Base-by-base conservation (phyloP, 1,140 invertebrate species). In the Colletes latitarsis region DNA sequence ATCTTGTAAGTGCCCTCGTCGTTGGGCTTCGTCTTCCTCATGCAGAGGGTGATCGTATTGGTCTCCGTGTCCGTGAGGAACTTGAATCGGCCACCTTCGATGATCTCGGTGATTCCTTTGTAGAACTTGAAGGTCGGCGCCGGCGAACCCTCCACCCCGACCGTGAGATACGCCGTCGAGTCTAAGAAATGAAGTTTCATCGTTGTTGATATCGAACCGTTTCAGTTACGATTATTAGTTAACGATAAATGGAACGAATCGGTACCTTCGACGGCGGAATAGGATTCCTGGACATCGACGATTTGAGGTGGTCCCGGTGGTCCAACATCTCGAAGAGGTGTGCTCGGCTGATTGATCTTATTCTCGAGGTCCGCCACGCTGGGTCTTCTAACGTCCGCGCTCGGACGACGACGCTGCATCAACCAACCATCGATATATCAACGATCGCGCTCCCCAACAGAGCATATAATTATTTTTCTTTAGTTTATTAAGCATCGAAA, bases 1-100 rank as follows among this genome's bases (percentile, higher is more conserved):
- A 99, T 95, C 91, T 97, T 98, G 94, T 99, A 99, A 92, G 97
- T 97, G 52, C 98, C 98, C 94, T 99, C 99, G 96, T 99, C 99
- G 89, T 98, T 98, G 15, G 98, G 96, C 92, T 99, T 98, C 82
- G 98, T 96, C 95, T 99, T 99, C 88, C 98, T 96, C 94, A 99
- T 99, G 92, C 97, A 98, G 66, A 99, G 94, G 39, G 97, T 98
- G 85, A 99, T 97, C 46, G 96, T 95, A 90, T 98, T 98, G 62
- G 95, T 96, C 88, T 97, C 96, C 43, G 97, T 96, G 92, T 99
- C 97, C 14, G 98, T 98, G 64, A 97, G 94, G 90, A 98, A 97
- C 91, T 98, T 98, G 93, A 98, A 98, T 77, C 98, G 95, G 85
- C 98, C 98, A 78, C 98, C 98, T 92, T 98, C 98, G 85, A 98